Base-by-base conservation (phyloP, 2,797 vertebrate species). In the Anisognathus igniventris region DNA sequence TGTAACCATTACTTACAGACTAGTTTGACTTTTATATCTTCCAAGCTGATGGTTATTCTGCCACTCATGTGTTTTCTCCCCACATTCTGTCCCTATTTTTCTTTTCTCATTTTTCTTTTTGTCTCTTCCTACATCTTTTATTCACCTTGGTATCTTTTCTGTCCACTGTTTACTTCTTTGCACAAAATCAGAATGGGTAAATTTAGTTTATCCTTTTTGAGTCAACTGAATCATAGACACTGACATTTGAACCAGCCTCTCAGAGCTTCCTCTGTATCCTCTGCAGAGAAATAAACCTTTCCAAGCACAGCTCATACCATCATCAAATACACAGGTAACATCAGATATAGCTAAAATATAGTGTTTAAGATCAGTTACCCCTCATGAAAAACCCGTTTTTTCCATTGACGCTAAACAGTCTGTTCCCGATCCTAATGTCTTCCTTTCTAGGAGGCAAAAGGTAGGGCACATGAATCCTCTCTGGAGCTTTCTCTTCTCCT, bases 11-110 rank as follows among this genome's bases (percentile, higher is more conserved):
- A 85, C 31, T 82, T 91, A 64, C 23, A 62, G 37, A 30, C 33
- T 60, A 0, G 1, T 56, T 80, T 78, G 44, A 68, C 35, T 84
- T 90, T 84, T 74, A n/a, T 24, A 37, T 21, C 66, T 86, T 90
- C n/a, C 76, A 75, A 81, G 11, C 20, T 58, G 42, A 30, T 84
- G 35, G 35, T 65, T 88, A 40, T 80, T 90, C 58, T 94, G 20
- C 45, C 65, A 80, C 53, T 86, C 44, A 71, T 23, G 50, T 30
- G 27, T 66, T 89, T 89, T 56, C 20, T 81, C 7, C 5, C 20
- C 16, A 31, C 1, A 2, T 6, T 14, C 6, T 27, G 10, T 33
- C 11, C 6, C 2, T 12, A 9, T 33, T 56, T 33, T 33, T 33
- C 22, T 21, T 15, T 16, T 33, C 7, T 23, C 7, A 42, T 40